Evolutionary conservation across 2,888 invertebrate genomes (phyloP), one percentile per base, ranked within the genome.

Genomic region (Pseudanteris insignis): DNA sequence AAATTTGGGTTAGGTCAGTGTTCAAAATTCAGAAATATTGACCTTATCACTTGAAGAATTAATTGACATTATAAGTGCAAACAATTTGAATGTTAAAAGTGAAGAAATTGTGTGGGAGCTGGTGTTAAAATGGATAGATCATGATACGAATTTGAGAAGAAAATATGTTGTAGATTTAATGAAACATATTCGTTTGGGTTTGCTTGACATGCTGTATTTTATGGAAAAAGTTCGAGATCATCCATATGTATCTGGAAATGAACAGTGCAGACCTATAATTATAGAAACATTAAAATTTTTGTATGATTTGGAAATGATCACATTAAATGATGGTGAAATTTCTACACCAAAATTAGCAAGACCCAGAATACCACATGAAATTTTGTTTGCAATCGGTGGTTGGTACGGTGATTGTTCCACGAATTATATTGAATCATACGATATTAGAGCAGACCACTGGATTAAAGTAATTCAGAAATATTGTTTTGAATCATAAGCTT

Each of bases 251-350:
- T 85, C 87, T 7, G 88, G 88, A 40, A 90, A 91, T 73, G 91
- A 92, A 64, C 88, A 88, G 6, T 93, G 94, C 67, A 86, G 91
- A 9, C 94, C 94, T 0, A 87, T 95, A 64, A 90, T 96, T 63
- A 92, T 95, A 24, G 94, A 95, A 78, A 94, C 95, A 0, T 82
- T 96, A 26, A 92, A 91, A 76, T 95, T 95, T 79, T 84, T 96
- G 34, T 94, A 94, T 81, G 94, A 95, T 77, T 83, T 96, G 73
- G 94, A 95, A 81, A 91, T 93, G 86, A 92, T 93, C 62, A 86
- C 85, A 74, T 89, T 83, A 38, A 81, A 90, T 74, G 89, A 91
- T 63, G 89, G 89, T 4, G 91, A 91, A 81, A 89, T 93, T n/a
- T 88, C 89, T 3, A 93, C 92, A 2, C 93, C 93, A 3, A 88